Evolutionary conservation across 2,797 vertebrate genomes (phyloP).

Genomic region (Schizothorax lantsangensis): DNA sequence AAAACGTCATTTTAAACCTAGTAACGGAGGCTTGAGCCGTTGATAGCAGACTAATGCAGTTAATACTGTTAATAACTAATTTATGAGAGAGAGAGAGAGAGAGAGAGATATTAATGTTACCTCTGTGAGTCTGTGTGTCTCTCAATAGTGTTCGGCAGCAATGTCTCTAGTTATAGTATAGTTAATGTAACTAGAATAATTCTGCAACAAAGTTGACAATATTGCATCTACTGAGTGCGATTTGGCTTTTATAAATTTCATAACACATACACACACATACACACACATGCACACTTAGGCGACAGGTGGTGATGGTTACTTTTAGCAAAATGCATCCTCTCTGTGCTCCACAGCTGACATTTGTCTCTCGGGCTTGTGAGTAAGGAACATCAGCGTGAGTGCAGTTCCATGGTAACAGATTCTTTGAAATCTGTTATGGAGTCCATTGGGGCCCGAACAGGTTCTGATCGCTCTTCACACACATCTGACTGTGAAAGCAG

Average conservation of each 20-base stretch:
- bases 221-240: background rate
- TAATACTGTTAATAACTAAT: too few relatives aligned
- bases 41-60: too few relatives aligned
- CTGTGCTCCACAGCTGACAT: conserved; percentile 10
- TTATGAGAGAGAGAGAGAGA: too few relatives aligned
- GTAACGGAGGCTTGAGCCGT: too few relatives aligned
- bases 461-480: conserved; percentile 14
- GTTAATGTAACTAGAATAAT: background rate
- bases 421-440: conserved; percentile 18
- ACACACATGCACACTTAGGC: background rate
- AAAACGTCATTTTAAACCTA: too few relatives aligned
- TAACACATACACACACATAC: background rate
- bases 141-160: too few relatives aligned
- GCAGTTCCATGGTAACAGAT: conserved; percentile 11
- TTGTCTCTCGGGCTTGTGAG: conserved; percentile 15
- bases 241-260: background rate
- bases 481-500: conserved; percentile 17
- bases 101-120: too few relatives aligned
- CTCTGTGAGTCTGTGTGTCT: too few relatives aligned
- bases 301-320: background rate
- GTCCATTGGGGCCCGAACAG: background rate
- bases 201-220: background rate
- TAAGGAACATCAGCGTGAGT: background rate
- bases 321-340: conserved; percentile 1
- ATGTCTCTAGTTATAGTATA: background rate